Conservation (phyloP, 2,113 vertebrate genomes). For the Ranitomeya variabilis region DNA sequence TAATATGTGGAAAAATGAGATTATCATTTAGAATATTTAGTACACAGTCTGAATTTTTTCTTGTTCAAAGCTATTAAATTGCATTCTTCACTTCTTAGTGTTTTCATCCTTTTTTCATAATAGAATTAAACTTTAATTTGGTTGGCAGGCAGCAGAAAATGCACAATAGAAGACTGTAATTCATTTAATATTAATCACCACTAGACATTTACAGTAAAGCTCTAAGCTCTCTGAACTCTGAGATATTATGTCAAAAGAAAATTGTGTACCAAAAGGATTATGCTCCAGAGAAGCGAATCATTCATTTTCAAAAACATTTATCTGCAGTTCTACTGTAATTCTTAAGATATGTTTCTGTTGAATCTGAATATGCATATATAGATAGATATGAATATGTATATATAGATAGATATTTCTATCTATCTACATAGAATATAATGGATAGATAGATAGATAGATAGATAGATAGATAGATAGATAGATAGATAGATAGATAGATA, state of each 20-base stretch:
- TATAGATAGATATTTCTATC: too few species aligned
- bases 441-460: background rate
- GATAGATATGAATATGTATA: too few species aligned
- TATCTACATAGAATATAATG: too few species aligned
- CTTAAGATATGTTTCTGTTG: background rate
- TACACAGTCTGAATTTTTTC: conserved; percentile 22
- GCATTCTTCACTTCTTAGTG: conserved; percentile 40
- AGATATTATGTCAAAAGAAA: conserved; percentile 41
- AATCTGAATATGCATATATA: background rate
- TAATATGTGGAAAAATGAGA: background rate
- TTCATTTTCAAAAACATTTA: conserved; percentile 30
- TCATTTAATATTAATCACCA: conserved; percentile 56
- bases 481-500: too few species aligned
- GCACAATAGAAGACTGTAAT: conserved; percentile 48
- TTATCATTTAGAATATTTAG: conserved; percentile 16
- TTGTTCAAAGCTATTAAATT: conserved; percentile 19
- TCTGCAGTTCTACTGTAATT: background rate
- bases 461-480: too few species aligned
- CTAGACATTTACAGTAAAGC: conserved; percentile 56
- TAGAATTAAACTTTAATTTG: conserved; percentile 55
- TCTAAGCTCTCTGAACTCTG: conserved; percentile 43
- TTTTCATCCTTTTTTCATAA: conserved; percentile 55
- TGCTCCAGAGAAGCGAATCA: conserved; percentile 30
- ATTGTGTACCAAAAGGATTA: conserved; percentile 45
- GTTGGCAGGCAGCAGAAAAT: conserved; percentile 50